A percentile compares a stretch with the other conserved stretches of the same genome.
Evolutionary conservation across 2,888 invertebrate genomes (phyloP).

Genomic region (Hirtodrosophila duncani): DNA sequence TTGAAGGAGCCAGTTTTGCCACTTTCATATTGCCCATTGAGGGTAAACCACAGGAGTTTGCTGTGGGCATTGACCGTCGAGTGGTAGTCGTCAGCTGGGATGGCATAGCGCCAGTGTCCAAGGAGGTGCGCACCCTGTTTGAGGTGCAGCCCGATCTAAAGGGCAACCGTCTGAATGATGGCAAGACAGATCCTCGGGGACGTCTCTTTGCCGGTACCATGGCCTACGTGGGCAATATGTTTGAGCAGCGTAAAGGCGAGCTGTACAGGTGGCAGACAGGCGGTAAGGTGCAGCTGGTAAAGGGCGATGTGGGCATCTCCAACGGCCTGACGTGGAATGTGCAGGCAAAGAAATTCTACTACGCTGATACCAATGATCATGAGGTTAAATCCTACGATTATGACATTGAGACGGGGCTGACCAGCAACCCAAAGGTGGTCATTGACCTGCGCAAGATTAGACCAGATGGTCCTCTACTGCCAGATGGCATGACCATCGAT

Average conservation of each 20-base stretch:
- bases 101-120: constrained; percentile 80
- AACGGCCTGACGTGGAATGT: constrained; percentile 90
- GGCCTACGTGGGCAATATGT: constrained; percentile 73
- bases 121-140: constrained; percentile 79
- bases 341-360: constrained; percentile 84
- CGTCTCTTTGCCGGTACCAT: constrained; percentile 85
- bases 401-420: constrained; percentile 83
- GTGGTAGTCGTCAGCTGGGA: constrained; percentile 83
- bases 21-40: constrained; percentile 84
- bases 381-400: constrained; percentile 86
- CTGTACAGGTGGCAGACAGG: constrained; percentile 73
- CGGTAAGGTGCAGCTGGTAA: constrained; percentile 58
- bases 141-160: constrained; percentile 80
- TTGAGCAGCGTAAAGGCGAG: constrained; percentile 73
- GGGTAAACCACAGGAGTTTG: constrained; percentile 81
- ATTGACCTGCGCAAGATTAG: constrained; percentile 80
- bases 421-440: constrained; percentile 80
- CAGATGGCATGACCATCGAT: constrained; percentile 90
- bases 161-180: constrained; percentile 86
- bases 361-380: constrained; percentile 85
- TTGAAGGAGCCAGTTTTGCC: constrained; percentile 79
- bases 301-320: constrained; percentile 81
- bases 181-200: constrained; percentile 86
- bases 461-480: constrained; percentile 78
- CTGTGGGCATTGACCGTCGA: constrained; percentile 82